Evolutionary conservation across 2,888 invertebrate species (phyloP).

Genomic region (Coelopa pilipes): DNA sequence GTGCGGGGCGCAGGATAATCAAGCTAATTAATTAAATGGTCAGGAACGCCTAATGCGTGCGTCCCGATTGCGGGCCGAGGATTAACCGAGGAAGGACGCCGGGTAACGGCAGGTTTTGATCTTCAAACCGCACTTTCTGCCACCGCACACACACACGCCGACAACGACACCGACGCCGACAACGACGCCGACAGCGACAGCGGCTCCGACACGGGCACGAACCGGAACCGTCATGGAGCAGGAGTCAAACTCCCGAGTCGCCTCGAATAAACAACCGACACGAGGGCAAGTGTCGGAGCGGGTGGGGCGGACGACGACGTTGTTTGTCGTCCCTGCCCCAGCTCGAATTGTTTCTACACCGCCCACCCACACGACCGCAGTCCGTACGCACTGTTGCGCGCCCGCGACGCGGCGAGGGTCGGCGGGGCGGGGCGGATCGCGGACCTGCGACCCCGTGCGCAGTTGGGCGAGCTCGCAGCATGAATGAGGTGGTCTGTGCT

Average conservation of each 20-base stretch:
- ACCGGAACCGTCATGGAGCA: neutral
- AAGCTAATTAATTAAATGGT: slow-evolving; percentile 26
- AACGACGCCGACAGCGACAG: neutral
- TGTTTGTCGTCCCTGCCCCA: too few species aligned
- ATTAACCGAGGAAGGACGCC: neutral
- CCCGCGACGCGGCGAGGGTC: too few species aligned
- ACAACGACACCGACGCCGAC: neutral
- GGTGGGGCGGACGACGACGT: too few species aligned
- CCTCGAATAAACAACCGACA: neutral
- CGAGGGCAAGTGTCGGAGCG: neutral
- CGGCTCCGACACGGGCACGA: neutral
- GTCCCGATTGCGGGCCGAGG: too few species aligned
- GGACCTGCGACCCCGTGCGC: neutral
- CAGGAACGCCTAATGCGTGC: neutral
- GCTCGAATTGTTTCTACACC: neutral
- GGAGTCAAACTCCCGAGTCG: neutral
- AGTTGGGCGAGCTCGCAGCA: neutral
- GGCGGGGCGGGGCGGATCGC: too few species aligned
- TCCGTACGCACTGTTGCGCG: slow-evolving; percentile 16
- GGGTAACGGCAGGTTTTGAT: neutral
- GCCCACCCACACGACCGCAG: neutral
- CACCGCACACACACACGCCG: slow-evolving; percentile 17
- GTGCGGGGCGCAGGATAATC: slow-evolving; percentile 11
- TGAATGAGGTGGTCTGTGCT: slow-evolving; percentile 3
- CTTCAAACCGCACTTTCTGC: slow-evolving; percentile 19